Evolutionary conservation across 2,113 vertebrate species (phyloP).

Genomic region (Mellivora capensis): DNA sequence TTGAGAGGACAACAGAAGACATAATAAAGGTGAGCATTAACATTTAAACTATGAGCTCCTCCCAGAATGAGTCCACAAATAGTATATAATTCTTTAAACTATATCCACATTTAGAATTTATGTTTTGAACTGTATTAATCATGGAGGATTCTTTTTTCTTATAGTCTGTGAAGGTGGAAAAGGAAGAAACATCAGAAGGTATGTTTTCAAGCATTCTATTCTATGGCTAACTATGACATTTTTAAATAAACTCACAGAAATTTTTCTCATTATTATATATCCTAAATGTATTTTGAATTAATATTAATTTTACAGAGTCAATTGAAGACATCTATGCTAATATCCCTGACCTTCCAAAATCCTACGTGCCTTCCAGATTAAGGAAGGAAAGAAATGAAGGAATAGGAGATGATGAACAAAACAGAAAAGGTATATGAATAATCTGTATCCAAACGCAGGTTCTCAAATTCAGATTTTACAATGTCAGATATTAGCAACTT

Average conservation of each 20-base stretch:
- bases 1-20: conserved; percentile 93
- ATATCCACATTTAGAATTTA: conserved; percentile 16
- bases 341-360: conserved; percentile 86
- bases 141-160: conserved; percentile 73
- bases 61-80: background rate
- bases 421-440: conserved; percentile 87
- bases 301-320: conserved; percentile 78
- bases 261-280: background rate
- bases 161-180: conserved; percentile 90
- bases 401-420: conserved; percentile 79
- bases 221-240: background rate
- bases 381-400: conserved; percentile 77
- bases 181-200: conserved; percentile 87
- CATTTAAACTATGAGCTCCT: background rate
- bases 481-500: background rate
- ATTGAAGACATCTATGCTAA: conserved; percentile 82
- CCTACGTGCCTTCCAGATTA: conserved; percentile 80
- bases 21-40: conserved; percentile 91
- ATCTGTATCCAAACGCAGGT: background rate
- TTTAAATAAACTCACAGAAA: background rate
- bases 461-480: background rate
- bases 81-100: background rate
- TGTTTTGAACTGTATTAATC: conserved; percentile 60
- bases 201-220: conserved; percentile 64
- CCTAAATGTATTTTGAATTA: conserved; percentile 46